Base-by-base conservation (phyloP, 2,888 invertebrate species). In the Ctena decussata region DNA sequence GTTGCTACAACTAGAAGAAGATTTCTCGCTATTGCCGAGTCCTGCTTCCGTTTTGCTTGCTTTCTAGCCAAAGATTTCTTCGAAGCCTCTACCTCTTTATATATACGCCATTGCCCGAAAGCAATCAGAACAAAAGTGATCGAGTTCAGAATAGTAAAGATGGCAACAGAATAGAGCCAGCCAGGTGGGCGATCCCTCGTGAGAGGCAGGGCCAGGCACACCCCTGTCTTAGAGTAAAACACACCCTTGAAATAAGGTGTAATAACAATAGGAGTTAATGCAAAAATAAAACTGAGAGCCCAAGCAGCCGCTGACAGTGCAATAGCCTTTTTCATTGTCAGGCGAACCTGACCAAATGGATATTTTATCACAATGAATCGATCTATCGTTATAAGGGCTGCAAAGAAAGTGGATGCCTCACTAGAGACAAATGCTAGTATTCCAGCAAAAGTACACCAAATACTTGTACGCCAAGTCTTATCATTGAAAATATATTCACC, bases 361-460 rank as follows among this genome's bases (percentile, higher is more conserved):
- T 96, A 96, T 30, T 97, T 96, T 41, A 97, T 97, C 0, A 97
- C 97, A 87, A 97, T 96, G 90, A 97, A 96, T n/a, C 97, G 96
- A 93, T 97, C 97, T 95, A 97, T 96, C 0, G 97, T 97, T 80
- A 97, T 97, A 82, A 97, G 90, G 0, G 96, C 96, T 21, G 97
- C 95, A 69, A 97, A 96, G 84, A 97, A 93, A 0, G 97, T 97
- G 0, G 97, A 97, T 5, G 97, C 96, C 94, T 97, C 97, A 80
- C 97, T 97, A 82, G 97, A 97, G 27, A 91, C 12, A 0, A 91
- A 89, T 0, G 91, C 81, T 27, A 93, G 39, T 27, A 84, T 82
- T 2, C 93, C 92, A 0, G 91, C 87, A 12, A 90, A 21, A 24
- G 82, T 79, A 70, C 93, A 93, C 60, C 72, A 75, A 15, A 30